Conservation (phyloP, 35 echinoderm and acorn worm genomes). For the Ophioderma brevispina region DNA sequence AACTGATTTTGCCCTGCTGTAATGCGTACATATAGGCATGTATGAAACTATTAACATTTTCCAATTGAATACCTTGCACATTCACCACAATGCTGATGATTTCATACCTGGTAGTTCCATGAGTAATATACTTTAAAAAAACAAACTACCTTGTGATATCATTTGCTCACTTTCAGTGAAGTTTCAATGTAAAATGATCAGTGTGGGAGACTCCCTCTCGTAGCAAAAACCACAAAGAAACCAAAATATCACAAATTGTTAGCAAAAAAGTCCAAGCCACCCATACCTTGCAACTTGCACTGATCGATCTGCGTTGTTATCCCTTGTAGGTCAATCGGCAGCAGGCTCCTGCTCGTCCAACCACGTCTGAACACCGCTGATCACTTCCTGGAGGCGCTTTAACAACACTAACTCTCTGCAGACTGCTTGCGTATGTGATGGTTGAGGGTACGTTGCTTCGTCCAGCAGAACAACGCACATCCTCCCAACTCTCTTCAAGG, state of each 20-base stretch:
- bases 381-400: conserved; percentile 65
- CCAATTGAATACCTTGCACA: too few relatives aligned
- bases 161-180: not conserved
- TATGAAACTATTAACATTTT: too few relatives aligned
- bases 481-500: conserved; percentile 85
- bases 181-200: not conserved
- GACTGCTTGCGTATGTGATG: conserved; percentile 79
- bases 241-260: not conserved
- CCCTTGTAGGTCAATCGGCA: conserved; percentile 59
- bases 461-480: conserved; percentile 66
- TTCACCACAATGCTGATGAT: too few relatives aligned
- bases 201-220: not conserved
- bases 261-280: not conserved
- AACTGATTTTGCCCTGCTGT: too few relatives aligned
- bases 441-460: conserved; percentile 76
- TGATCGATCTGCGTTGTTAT: conserved; percentile 81
- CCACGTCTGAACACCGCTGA: conserved; percentile 64
- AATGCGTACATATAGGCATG: too few relatives aligned
- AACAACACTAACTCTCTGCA: conserved; percentile 56
- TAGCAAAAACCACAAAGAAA: not conserved
- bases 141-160: too few relatives aligned
- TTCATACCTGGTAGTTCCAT: too few relatives aligned
- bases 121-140: too few relatives aligned
- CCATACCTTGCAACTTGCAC: conserved; percentile 64
- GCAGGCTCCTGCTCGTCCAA: conserved; percentile 62